These are phyloP conservation scores for Neomorphus geoffroyi DNA, from an alignment of 2,797 vertebrate genomes.

Conservation along the genomic window DNA sequence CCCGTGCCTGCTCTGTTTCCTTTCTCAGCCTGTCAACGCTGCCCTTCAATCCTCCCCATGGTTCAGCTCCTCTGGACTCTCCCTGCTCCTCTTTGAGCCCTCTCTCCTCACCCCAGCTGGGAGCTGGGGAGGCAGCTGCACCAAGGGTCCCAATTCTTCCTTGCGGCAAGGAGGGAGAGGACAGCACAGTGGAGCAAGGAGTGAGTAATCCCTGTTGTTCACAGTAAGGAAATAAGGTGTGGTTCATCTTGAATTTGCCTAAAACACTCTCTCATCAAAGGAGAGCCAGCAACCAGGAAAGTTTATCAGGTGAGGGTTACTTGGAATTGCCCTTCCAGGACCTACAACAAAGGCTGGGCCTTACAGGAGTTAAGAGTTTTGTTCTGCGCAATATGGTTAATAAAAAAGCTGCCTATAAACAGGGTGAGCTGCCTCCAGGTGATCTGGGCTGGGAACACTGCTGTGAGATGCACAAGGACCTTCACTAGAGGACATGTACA, in stretches of 20 bases:
- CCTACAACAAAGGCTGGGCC: background rate
- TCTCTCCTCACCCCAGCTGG: background rate
- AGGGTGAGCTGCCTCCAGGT: background rate
- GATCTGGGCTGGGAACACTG: background rate
- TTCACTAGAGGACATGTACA: background rate
- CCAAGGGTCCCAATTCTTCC: background rate
- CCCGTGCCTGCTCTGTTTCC: background rate
- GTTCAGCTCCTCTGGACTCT: background rate
- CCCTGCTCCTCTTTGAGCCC: background rate
- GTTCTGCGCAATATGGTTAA: background rate
- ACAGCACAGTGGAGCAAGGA: fast-evolving
- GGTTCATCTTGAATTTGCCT: background rate
- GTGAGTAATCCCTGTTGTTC: background rate
- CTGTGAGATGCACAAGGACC: background rate
- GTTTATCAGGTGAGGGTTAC: background rate
- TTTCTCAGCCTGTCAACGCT: background rate
- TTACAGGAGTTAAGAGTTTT: background rate
- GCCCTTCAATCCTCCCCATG: background rate
- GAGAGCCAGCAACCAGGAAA: background rate
- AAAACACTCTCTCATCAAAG: background rate
- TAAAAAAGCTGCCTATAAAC: background rate
- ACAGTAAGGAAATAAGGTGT: background rate
- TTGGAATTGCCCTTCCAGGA: background rate
- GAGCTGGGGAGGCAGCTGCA: background rate
- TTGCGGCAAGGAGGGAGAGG: background rate